Conservation (phyloP, 2,113 vertebrate genomes). For the Hippolais icterina region DNA sequence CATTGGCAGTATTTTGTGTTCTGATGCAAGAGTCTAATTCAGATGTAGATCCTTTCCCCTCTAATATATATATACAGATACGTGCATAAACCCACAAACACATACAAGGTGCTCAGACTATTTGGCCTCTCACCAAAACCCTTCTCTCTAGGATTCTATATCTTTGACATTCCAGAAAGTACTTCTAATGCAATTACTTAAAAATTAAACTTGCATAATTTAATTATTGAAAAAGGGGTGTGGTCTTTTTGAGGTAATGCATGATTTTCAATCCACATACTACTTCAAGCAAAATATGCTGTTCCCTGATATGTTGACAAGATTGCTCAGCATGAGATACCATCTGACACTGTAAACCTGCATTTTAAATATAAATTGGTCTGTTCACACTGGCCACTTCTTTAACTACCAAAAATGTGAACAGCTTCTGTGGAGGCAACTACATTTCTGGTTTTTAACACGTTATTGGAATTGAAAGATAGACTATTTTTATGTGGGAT, state of each 20-base stretch:
- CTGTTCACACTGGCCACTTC: neutral
- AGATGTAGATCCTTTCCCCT: neutral
- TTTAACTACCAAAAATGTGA: conserved; percentile 1
- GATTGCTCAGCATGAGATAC: neutral
- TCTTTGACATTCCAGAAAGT: neutral
- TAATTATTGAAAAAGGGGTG: neutral
- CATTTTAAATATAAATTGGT: conserved; percentile 4
- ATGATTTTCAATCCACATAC: neutral
- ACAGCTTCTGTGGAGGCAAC: neutral
- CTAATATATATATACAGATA: neutral
- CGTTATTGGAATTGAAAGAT: conserved; percentile 11
- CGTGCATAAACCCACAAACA: neutral
- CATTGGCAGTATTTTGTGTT: neutral
- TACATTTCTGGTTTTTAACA: neutral
- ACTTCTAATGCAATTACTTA: neutral
- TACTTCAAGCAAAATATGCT: neutral
- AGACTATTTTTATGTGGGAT: neutral
- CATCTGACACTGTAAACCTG: conserved; percentile 6
- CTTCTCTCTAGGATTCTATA: neutral
- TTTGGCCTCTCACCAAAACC: neutral
- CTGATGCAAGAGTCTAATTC: neutral
- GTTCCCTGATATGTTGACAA: neutral
- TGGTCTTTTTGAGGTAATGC: neutral
- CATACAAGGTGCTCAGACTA: neutral
- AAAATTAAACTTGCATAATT: neutral